phyloP scores from a whole-genome alignment of 2,888 invertebrate genomes.

The Drosophila leonis region DNA sequence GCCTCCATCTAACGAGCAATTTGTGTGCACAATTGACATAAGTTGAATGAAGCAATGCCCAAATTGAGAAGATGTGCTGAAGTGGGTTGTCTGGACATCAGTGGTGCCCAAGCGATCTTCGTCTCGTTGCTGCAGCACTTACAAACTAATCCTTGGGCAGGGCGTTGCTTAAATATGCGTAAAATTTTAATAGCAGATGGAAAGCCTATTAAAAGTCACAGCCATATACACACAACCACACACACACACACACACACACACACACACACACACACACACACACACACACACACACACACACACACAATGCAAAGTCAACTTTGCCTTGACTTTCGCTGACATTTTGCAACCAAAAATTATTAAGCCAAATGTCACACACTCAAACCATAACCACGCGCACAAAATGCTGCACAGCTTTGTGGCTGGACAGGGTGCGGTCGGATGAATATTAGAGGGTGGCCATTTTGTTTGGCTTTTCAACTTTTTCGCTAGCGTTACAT shows the following conservation, averaged over 20 bases:
- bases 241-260: conserved; percentile 15
- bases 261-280: conserved; percentile 26
- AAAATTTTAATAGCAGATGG: conserved; percentile 72
- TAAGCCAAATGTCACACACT: conserved; percentile 58
- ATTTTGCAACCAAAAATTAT: conserved; percentile 56
- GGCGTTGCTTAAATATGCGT: conserved; percentile 68
- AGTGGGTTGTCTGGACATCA: conserved; percentile 22
- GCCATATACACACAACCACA: conserved; percentile 28
- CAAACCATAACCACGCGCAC: conserved; percentile 25
- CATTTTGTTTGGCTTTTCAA: conserved; percentile 55
- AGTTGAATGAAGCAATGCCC: conserved; percentile 30
- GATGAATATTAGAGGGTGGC: conserved; percentile 2
- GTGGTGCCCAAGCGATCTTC: conserved; percentile 4
- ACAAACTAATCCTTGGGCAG: conserved; percentile 30
- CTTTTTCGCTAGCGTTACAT: conserved; percentile 69
- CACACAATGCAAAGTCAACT: conserved; percentile 38
- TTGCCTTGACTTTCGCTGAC: conserved; percentile 74
- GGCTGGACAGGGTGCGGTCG: conserved; percentile 3
- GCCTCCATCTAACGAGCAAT: conserved; percentile 29
- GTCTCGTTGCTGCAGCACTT: conserved; percentile 1
- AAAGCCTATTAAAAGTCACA: conserved; percentile 68
- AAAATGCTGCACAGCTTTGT: conserved; percentile 2
- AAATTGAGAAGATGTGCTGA: conserved; percentile 12
- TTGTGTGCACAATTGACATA: conserved; percentile 32
- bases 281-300: conserved; percentile 9